A percentile compares a stretch with the other conserved stretches of the same genome.
phyloP scores from a whole-genome alignment of 2,113 vertebrate species.

The Stegostoma tigrinum region DNA sequence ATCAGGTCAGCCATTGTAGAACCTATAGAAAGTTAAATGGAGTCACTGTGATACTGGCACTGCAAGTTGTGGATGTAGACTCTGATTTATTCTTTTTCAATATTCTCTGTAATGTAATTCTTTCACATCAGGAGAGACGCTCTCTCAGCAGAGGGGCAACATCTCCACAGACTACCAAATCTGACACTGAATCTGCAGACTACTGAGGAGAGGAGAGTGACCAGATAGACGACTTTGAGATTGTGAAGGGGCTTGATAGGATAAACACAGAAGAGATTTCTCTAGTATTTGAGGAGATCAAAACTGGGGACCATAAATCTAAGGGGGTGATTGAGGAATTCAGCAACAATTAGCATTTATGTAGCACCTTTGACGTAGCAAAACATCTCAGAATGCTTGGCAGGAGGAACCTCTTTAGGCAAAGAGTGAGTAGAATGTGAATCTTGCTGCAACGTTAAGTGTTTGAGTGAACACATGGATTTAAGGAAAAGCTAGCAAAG shows the following conservation, averaged over 20 bases:
- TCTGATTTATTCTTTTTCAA: background rate
- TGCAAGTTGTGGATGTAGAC: no score
- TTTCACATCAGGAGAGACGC: no score
- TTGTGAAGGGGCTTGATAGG: no score
- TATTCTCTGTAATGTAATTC: background rate
- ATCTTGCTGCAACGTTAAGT: background rate
- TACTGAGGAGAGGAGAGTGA: background rate
- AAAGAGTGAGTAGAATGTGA: background rate
- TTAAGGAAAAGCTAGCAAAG: background rate
- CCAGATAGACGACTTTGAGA: background rate
- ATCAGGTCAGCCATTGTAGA: background rate
- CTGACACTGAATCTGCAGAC: background rate
- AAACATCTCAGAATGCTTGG: background rate
- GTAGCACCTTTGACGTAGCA: background rate
- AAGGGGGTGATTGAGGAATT: background rate
- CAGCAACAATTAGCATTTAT: background rate
- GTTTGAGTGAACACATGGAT: background rate
- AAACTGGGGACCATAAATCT: no score
- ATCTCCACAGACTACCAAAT: background rate
- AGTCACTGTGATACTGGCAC: background rate
- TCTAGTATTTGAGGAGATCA: no score
- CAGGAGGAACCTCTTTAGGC: background rate
- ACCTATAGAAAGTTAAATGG: background rate
- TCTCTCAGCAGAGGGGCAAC: background rate
- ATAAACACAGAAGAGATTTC: no score